Evolutionary conservation across 2,113 vertebrate species (phyloP).

Genomic region (Todiramphus chloris): DNA sequence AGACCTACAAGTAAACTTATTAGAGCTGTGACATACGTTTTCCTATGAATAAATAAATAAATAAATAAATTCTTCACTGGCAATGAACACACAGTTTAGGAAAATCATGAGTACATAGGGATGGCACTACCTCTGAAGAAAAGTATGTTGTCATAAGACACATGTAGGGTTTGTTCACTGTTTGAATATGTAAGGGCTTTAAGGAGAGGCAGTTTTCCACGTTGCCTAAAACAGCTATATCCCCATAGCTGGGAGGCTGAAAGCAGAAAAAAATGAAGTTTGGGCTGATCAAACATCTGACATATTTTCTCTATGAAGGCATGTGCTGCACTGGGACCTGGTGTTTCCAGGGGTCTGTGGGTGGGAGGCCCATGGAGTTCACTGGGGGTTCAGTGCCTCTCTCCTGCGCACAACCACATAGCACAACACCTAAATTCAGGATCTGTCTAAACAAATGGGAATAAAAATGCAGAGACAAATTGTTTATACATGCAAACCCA

Average conservation of each 20-base stretch:
- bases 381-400: neutral
- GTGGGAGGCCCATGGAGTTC: neutral
- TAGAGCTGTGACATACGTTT: neutral
- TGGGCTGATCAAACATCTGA: neutral
- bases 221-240: neutral
- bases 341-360: neutral
- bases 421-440: neutral
- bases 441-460: neutral
- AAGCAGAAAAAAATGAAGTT: neutral
- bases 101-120: neutral
- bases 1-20: constrained; percentile 25
- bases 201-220: neutral
- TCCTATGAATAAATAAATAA: neutral
- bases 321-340: neutral
- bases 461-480: neutral
- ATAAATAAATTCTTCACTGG: neutral
- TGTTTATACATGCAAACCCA: neutral
- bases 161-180: neutral
- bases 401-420: neutral
- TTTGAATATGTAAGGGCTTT: neutral
- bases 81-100: neutral
- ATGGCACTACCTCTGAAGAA: neutral
- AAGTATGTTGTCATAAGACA: neutral
- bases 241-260: neutral
- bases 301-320: neutral